These are phyloP conservation scores for Alethe diademata DNA, from an alignment of 2,113 vertebrate species.

Conservation along the genomic window DNA sequence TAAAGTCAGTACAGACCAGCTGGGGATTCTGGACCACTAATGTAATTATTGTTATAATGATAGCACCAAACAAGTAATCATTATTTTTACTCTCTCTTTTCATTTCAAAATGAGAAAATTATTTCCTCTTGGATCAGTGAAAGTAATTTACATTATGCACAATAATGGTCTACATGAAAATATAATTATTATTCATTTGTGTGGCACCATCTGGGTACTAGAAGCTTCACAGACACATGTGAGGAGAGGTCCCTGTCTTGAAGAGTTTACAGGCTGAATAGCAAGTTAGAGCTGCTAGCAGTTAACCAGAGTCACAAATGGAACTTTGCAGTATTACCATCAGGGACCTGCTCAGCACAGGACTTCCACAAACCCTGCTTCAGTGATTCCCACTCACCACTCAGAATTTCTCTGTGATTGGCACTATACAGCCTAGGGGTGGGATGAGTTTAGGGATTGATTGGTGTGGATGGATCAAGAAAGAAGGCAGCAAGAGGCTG, in stretches of 20 bases:
- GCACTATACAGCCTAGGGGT: neutral
- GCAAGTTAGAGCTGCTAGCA: neutral
- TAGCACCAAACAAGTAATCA: conserved; percentile 53
- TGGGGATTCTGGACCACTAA: conserved; percentile 54
- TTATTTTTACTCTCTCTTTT: conserved; percentile 65
- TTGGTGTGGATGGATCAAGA: neutral
- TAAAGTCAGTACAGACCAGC: conserved; percentile 42
- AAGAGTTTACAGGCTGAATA: neutral
- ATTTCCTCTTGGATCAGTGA: conserved; percentile 64
- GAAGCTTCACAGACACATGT: conserved; percentile 1
- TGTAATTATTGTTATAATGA: conserved; percentile 51
- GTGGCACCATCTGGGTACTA: conserved; percentile 45
- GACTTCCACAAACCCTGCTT: neutral
- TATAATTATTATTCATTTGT: conserved; percentile 56
- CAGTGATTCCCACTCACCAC: neutral
- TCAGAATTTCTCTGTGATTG: neutral
- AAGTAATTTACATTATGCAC: conserved; percentile 55
- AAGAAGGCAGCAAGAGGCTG: neutral
- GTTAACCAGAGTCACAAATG: neutral
- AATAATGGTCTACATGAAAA: conserved; percentile 43
- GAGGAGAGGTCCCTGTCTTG: conserved; percentile 14
- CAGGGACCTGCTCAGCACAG: neutral
- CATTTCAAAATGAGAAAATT: conserved; percentile 54
- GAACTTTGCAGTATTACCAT: neutral
- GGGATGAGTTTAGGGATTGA: neutral